A percentile compares a stretch with the other conserved stretches of the same genome.
These are phyloP conservation scores for Drosophila monieri DNA, from an alignment of 2,888 invertebrate species.

Conservation along the genomic window DNA sequence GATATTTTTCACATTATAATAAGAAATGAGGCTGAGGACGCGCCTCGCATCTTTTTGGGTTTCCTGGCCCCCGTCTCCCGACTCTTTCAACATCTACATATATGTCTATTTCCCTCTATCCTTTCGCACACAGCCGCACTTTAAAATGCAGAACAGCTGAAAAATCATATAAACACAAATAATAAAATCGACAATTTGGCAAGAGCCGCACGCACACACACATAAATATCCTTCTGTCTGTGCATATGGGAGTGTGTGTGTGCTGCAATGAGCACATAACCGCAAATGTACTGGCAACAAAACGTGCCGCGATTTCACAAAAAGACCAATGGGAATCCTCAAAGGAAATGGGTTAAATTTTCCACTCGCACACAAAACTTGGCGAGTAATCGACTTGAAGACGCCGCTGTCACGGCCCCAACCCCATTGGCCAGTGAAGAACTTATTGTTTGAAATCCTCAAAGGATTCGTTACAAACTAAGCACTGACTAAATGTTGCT, in stretches of 20 bases:
- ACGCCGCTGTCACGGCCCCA: constrained; percentile 39
- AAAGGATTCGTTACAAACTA: not conserved
- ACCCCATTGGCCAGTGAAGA: constrained; percentile 27
- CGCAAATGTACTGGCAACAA: constrained; percentile 77
- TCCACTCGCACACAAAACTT: constrained; percentile 29
- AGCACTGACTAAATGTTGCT: not conserved
- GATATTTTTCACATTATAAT: constrained; percentile 80
- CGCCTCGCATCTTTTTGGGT: constrained; percentile 66
- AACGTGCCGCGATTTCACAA: constrained; percentile 75
- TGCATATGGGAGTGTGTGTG: constrained; percentile 25
- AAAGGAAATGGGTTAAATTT: constrained; percentile 58
- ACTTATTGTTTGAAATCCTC: not conserved
- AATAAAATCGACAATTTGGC: constrained; percentile 81
- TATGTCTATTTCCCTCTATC: not conserved
- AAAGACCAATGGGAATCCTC: constrained; percentile 50
- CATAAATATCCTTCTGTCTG: constrained; percentile 31
- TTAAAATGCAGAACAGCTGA: constrained; percentile 81
- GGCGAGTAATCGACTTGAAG: constrained; percentile 43
- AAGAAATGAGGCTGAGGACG: constrained; percentile 76
- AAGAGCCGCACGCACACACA: constrained; percentile 72
- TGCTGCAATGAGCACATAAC: constrained; percentile 73
- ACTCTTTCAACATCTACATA: not conserved
- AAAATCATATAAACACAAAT: constrained; percentile 82
- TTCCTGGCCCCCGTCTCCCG: constrained; percentile 11
- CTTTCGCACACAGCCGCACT: constrained; percentile 42